Evolutionary conservation across 1,140 invertebrate species (phyloP), one percentile per base, ranked within the genome.

Genomic region (Conus betulinus): DNA sequence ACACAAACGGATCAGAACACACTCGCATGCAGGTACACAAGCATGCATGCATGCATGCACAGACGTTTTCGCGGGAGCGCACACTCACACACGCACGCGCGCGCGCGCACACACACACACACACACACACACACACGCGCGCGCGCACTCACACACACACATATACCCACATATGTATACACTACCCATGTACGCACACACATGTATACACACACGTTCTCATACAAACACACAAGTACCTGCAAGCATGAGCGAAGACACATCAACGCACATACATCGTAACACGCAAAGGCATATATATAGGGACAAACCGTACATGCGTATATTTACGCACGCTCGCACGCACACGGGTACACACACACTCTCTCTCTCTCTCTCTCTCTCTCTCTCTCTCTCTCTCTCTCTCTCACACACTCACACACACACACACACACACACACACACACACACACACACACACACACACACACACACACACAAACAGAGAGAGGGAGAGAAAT

Each of bases 391-490:
- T 71, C 5, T 25, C 20, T 25, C 20, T 74, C 20, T 74, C 20
- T 74, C 20, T 74, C 20, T 74, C 20, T 74, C 67, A n/a, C 67
- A n/a, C 67, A 74, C 11, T 5, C 67, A 74, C 67, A 74, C 67
- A 74, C 67, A 74, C 67, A 74, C 67, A 74, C 67, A 74, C 67
- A 74, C 7, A 74, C 67, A 74, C 67, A 74, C 67, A 74, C 67
- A 74, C 67, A 74, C 67, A 74, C 67, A 74, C 67, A 74, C 67
- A 74, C 67, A 74, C 67, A 74, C 67, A 74, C 67, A 74, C 67
- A 71, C 67, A 71, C 67, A 71, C 67, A 71, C 67, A 71, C 67
- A 71, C 67, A 71, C 67, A 71, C 7, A 71, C 7, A 71, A 6
- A 20, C 7, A 74, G 67, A 74, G 20, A 20, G 67, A 74, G 67